A percentile compares a stretch with the other conserved stretches of the same genome.
Evolutionary conservation across 2,888 invertebrate genomes (phyloP).

Genomic region (Philereme transversata): DNA sequence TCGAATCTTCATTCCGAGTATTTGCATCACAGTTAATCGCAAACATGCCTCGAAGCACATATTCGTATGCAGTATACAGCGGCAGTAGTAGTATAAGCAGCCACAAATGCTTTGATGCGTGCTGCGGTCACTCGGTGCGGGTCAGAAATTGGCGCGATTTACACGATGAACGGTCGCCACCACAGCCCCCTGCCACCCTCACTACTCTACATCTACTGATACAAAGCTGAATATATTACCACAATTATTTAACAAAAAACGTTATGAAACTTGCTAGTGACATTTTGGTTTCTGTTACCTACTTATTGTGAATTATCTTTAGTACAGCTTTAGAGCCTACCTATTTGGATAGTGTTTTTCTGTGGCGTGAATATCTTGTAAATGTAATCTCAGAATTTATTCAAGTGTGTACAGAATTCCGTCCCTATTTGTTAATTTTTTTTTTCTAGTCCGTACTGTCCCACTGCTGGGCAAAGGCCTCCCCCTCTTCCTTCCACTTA

Average conservation of each 20-base stretch:
- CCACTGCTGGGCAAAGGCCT: too few relatives aligned
- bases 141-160: constrained; percentile 77
- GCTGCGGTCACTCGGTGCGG: constrained; percentile 73
- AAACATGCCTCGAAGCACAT: constrained; percentile 47
- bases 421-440: too few relatives aligned
- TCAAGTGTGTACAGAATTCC: too few relatives aligned
- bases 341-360: too few relatives aligned
- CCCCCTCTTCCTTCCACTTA: too few relatives aligned
- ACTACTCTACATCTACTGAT: constrained; percentile 16
- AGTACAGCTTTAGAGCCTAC: too few relatives aligned
- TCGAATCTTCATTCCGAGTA: constrained; percentile 44
- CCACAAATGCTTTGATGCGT: constrained; percentile 79
- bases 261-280: constrained; percentile 14
- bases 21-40: constrained; percentile 48
- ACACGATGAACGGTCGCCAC: constrained; percentile 60
- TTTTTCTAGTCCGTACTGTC: too few relatives aligned
- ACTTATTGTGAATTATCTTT: too few relatives aligned
- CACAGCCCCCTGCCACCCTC: constrained; percentile 43
- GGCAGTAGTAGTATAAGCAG: constrained; percentile 51
- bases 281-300: background rate
- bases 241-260: constrained; percentile 7
- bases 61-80: constrained; percentile 43
- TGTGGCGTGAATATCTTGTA: too few relatives aligned
- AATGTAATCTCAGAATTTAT: too few relatives aligned
- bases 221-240: background rate